These are phyloP conservation scores for Pimpla rufipes DNA, from an alignment of 2,888 invertebrate species.

Conservation along the genomic window DNA sequence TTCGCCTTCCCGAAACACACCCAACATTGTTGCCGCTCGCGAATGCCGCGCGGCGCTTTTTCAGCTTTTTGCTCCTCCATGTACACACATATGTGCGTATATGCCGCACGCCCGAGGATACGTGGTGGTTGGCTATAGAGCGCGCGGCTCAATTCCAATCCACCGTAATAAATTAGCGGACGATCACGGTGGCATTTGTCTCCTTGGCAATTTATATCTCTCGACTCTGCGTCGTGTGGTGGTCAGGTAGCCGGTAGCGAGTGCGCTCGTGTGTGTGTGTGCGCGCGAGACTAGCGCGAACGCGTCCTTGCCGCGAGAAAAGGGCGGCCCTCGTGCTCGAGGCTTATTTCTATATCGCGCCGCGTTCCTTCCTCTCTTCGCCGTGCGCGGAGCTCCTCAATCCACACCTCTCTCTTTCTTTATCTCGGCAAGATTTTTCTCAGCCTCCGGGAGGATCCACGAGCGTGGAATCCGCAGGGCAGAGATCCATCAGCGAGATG, in stretches of 20 bases:
- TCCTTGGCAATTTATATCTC: slow-evolving; percentile 81
- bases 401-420: slow-evolving; percentile 54
- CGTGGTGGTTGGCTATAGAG: no score
- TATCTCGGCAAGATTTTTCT: slow-evolving; percentile 63
- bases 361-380: slow-evolving; percentile 1
- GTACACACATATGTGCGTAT: slow-evolving; percentile 5
- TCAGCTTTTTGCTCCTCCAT: slow-evolving; percentile 77
- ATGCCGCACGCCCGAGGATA: no score
- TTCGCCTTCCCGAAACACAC: slow-evolving; percentile 72
- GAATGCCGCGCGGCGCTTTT: slow-evolving; percentile 74
- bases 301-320: slow-evolving; percentile 77
- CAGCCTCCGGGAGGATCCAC: slow-evolving; percentile 56
- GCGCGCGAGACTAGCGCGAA: slow-evolving; percentile 18
- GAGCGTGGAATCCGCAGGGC: slow-evolving; percentile 59
- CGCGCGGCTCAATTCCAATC: slow-evolving; percentile 82
- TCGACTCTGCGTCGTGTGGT: slow-evolving; percentile 51
- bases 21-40: slow-evolving; percentile 79
- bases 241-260: not conserved
- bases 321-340: slow-evolving; percentile 68
- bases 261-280: not conserved
- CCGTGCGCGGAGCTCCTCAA: slow-evolving; percentile 52
- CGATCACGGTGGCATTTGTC: slow-evolving; percentile 85
- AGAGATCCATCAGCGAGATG: slow-evolving; percentile 38
- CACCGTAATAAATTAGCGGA: slow-evolving; percentile 83
- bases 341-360: slow-evolving; percentile 30